Evolutionary conservation across 2,113 vertebrate species (phyloP).

Genomic region (Zosterops lateralis): DNA sequence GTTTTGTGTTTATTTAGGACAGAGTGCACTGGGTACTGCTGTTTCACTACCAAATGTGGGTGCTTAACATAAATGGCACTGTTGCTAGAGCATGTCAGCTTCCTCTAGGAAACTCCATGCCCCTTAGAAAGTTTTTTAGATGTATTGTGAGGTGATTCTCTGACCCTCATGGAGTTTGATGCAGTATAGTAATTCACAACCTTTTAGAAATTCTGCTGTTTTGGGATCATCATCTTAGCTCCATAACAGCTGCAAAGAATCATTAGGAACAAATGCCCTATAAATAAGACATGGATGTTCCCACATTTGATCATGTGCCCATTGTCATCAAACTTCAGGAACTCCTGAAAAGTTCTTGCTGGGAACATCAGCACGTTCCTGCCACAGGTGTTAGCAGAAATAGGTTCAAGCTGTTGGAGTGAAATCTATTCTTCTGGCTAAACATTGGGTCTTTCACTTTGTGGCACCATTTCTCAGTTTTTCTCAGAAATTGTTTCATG

Average conservation of each 20-base stretch:
- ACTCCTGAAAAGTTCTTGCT: background rate
- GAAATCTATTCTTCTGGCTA: background rate
- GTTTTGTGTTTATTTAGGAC: background rate
- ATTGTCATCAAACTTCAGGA: background rate
- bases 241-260: background rate
- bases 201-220: background rate
- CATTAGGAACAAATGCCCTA: background rate
- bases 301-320: background rate
- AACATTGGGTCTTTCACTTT: background rate
- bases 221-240: background rate
- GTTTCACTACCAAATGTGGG: background rate
- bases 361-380: background rate
- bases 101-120: background rate
- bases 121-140: background rate
- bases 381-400: background rate
- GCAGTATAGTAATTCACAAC: background rate
- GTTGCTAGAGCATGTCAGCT: background rate
- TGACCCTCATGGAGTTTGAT: background rate
- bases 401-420: background rate
- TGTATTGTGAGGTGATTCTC: background rate
- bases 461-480: background rate
- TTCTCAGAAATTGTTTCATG: background rate
- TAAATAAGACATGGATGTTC: background rate
- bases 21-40: background rate
- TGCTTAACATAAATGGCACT: background rate